A percentile compares a stretch with the other conserved stretches of the same genome.
Evolutionary conservation across 2,113 vertebrate species (phyloP).

Genomic region (Todiramphus chloris): DNA sequence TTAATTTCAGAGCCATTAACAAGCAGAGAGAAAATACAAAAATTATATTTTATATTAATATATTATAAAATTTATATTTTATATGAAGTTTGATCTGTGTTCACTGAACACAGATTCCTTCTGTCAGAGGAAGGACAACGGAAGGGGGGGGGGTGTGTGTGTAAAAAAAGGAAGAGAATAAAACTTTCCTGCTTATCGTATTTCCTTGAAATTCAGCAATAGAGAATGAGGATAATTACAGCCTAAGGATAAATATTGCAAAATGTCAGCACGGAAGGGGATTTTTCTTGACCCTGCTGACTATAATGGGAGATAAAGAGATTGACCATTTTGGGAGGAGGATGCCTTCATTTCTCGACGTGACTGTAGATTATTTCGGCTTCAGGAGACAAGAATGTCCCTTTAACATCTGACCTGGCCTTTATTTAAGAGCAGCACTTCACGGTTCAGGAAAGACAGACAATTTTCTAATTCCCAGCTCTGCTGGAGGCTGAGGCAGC

Average conservation of each 20-base stretch:
- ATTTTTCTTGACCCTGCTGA: not conserved
- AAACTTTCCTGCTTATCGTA: not conserved
- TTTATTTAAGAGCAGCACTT: constrained; percentile 77
- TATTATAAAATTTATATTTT: too few relatives aligned
- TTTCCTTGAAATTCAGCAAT: not conserved
- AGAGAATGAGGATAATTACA: not conserved
- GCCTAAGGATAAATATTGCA: not conserved
- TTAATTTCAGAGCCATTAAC: not conserved
- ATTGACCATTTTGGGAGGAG: constrained; percentile 70
- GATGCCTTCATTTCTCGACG: constrained; percentile 68
- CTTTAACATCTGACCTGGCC: constrained; percentile 78
- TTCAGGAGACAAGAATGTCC: constrained; percentile 76
- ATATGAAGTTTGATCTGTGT: not conserved
- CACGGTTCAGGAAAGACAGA: constrained; percentile 78
- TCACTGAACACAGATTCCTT: not conserved
- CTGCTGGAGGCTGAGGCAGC: constrained; percentile 74
- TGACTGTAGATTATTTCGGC: constrained; percentile 75
- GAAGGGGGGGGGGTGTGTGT: too few relatives aligned
- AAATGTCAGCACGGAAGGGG: not conserved
- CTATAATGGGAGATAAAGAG: constrained; percentile 65
- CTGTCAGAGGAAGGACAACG: not conserved
- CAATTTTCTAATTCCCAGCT: constrained; percentile 76
- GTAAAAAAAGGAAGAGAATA: not conserved
- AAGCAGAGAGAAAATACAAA: not conserved
- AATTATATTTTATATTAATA: not conserved